These are phyloP conservation scores for Caenorhabditis briggsae DNA, from an alignment of 1,140 invertebrate genomes.

Conservation along the genomic window DNA sequence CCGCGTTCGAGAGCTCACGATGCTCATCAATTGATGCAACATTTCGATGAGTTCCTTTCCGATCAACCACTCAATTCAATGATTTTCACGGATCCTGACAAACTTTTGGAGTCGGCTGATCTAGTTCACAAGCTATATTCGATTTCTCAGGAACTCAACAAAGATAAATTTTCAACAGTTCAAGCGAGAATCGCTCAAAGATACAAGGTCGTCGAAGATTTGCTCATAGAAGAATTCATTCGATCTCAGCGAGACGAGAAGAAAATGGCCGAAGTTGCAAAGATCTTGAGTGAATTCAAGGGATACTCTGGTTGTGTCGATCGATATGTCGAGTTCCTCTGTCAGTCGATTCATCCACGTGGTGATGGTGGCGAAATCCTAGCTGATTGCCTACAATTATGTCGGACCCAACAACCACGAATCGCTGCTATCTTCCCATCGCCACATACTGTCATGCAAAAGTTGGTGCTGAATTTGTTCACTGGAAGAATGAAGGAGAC, in stretches of 20 bases:
- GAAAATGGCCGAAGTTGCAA: constrained; percentile 93
- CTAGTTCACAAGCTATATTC: constrained; percentile 96
- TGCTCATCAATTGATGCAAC: constrained; percentile 91
- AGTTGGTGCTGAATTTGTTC: constrained; percentile 61
- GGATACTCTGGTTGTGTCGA: constrained; percentile 61
- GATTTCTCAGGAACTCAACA: constrained; percentile 91
- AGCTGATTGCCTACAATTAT: constrained; percentile 89
- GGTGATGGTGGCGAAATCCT: constrained; percentile 88
- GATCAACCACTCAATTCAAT: constrained; percentile 88
- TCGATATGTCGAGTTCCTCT: constrained; percentile 58
- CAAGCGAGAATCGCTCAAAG: constrained; percentile 79
- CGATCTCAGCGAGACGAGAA: constrained; percentile 87
- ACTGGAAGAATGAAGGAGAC: constrained; percentile 57
- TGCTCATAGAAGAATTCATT: constrained; percentile 94
- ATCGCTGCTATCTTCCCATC: constrained; percentile 61
- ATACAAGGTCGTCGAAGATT: constrained; percentile 93
- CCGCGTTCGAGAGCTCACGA: constrained; percentile 92
- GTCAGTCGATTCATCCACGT: constrained; percentile 23
- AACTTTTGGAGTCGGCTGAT: constrained; percentile 95
- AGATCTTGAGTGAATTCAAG: constrained; percentile 93
- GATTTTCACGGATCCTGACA: constrained; percentile 88
- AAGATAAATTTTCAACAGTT: constrained; percentile 77
- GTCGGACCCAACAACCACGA: constrained; percentile 80
- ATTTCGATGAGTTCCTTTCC: constrained; percentile 92
- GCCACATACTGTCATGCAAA: constrained; percentile 62